These are phyloP conservation scores for Crossaster papposus DNA, from an alignment of 53 echinoderm and acorn worm species.

Conservation along the genomic window DNA sequence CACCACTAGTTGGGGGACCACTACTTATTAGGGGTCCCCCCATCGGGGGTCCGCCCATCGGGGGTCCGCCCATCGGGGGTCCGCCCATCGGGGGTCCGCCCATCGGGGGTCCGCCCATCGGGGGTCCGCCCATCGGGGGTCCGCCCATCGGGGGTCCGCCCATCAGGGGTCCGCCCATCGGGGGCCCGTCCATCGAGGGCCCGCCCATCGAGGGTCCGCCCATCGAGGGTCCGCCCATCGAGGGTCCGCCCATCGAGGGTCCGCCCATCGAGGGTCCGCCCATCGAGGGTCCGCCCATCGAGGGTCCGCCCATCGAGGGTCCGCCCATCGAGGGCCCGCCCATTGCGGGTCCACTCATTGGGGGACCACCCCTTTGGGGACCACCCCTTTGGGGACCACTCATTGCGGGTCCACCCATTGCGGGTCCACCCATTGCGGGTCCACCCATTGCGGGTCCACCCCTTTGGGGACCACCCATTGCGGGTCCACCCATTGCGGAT, in stretches of 20 bases:
- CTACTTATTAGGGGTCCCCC: slow-evolving; percentile 6
- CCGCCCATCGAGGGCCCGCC: slow-evolving; percentile 36
- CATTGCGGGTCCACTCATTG: slow-evolving; percentile 49
- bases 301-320: slow-evolving; percentile 18
- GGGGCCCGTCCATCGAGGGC: too few relatives aligned
- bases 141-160: slow-evolving; percentile 47
- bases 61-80: neutral
- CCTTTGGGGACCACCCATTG: neutral
- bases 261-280: too few relatives aligned
- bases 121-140: neutral
- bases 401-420: slow-evolving; percentile 16
- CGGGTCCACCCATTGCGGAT: neutral
- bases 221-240: too few relatives aligned
- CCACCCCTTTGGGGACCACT: slow-evolving; percentile 24
- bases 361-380: slow-evolving; percentile 18
- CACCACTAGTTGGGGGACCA: slow-evolving; percentile 20
- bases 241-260: too few relatives aligned
- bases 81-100: slow-evolving; percentile 7
- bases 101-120: neutral
- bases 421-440: slow-evolving; percentile 1
- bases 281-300: too few relatives aligned
- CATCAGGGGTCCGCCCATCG: neutral
- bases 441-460: slow-evolving; percentile 23
- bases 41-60: slow-evolving; percentile 13
- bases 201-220: too few relatives aligned